Evolutionary conservation across 2,888 invertebrate genomes (phyloP).

Genomic region (Zygogramma bicolorata): DNA sequence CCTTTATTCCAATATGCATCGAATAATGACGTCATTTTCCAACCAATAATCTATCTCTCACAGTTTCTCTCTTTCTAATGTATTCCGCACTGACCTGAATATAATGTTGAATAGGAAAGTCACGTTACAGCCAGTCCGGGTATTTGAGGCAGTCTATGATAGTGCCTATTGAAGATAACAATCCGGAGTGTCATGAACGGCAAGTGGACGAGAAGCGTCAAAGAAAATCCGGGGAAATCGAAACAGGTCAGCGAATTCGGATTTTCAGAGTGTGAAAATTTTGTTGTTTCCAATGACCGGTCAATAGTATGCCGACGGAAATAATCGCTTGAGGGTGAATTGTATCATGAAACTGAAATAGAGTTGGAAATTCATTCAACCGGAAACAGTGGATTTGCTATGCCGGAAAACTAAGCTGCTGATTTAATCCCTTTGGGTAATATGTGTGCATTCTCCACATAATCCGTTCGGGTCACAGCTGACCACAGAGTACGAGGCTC

Average conservation of each 20-base stretch:
- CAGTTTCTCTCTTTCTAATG: no score
- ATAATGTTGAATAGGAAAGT: no score
- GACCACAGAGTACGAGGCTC: neutral
- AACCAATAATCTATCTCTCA: no score
- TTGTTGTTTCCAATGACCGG: neutral
- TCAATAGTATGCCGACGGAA: neutral
- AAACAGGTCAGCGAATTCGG: neutral
- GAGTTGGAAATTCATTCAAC: neutral
- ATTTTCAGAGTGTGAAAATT: neutral
- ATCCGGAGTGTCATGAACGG: no score
- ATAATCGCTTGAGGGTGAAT: neutral
- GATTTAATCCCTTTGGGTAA: neutral
- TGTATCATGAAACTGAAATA: neutral
- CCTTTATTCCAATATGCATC: no score
- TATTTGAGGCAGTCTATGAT: no score
- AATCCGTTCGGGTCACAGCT: neutral
- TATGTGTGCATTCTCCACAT: neutral
- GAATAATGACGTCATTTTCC: no score
- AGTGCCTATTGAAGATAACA: no score
- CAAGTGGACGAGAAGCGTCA: neutral
- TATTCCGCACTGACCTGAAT: no score
- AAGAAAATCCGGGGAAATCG: neutral
- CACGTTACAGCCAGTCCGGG: no score
- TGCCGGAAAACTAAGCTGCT: neutral
- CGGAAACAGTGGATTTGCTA: neutral